Evolutionary conservation across 2,113 vertebrate genomes (phyloP).

Genomic region (Onychostruthus taczanowskii): DNA sequence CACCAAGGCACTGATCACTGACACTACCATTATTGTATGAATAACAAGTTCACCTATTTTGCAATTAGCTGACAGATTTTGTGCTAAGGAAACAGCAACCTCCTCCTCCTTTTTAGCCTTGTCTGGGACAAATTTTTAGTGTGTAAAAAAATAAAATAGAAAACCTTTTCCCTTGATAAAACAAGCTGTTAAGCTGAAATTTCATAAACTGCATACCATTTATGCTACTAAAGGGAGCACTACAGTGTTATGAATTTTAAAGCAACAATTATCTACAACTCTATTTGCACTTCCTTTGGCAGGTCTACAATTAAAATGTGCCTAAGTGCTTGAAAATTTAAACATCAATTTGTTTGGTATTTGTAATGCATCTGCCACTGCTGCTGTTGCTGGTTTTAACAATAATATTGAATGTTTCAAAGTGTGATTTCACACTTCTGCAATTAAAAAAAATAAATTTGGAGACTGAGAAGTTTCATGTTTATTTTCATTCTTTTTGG

Average conservation of each 20-base stretch:
- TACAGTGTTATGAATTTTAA: slow-evolving; percentile 54
- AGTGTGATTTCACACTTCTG: not conserved
- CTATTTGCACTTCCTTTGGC: slow-evolving; percentile 61
- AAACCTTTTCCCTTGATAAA: slow-evolving; percentile 11
- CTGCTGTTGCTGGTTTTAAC: slow-evolving; percentile 5
- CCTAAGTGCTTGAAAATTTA: slow-evolving; percentile 60
- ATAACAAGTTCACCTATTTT: not conserved
- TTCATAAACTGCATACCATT: slow-evolving; percentile 48
- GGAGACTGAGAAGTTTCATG: not conserved
- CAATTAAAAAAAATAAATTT: not conserved
- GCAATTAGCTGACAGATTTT: slow-evolving; percentile 25
- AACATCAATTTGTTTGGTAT: slow-evolving; percentile 43
- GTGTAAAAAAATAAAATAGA: not conserved
- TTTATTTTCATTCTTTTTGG: not conserved
- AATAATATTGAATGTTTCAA: not conserved
- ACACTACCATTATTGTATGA: not conserved
- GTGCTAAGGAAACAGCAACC: slow-evolving; percentile 8
- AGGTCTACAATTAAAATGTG: slow-evolving; percentile 62
- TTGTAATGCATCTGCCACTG: slow-evolving; percentile 26
- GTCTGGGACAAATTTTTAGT: not conserved
- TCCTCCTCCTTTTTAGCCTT: not conserved
- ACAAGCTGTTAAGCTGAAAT: slow-evolving; percentile 46
- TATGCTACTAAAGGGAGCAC: slow-evolving; percentile 43
- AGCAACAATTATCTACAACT: slow-evolving; percentile 60
- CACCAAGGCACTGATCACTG: not conserved